Evolutionary conservation across 2,113 vertebrate species (phyloP).

Genomic region (Caranx melampygus): DNA sequence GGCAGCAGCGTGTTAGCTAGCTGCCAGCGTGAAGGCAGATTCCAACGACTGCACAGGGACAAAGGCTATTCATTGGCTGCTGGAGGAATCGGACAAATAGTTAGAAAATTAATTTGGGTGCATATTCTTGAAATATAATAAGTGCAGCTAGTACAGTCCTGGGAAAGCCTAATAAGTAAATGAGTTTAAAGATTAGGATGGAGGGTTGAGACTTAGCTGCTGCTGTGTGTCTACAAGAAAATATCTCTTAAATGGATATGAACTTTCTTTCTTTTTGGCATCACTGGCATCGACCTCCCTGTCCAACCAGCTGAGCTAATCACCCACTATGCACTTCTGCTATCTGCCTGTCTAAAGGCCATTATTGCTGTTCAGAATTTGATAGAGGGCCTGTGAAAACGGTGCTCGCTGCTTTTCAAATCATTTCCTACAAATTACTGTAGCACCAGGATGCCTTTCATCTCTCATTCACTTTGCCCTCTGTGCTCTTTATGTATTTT

Average conservation of each 20-base stretch:
- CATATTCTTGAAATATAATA: slow-evolving; percentile 5
- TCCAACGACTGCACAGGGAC: neutral
- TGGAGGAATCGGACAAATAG: slow-evolving; percentile 11
- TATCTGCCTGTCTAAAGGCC: slow-evolving; percentile 50
- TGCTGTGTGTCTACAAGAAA: slow-evolving; percentile 1
- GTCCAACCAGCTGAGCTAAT: slow-evolving; percentile 53
- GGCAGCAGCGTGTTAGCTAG: neutral
- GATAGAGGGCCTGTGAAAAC: slow-evolving; percentile 40
- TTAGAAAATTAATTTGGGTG: slow-evolving; percentile 1
- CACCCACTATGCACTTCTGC: slow-evolving; percentile 35
- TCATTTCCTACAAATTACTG: slow-evolving; percentile 62
- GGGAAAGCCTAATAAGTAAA: neutral
- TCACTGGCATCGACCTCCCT: slow-evolving; percentile 17
- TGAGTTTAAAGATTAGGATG: slow-evolving; percentile 4
- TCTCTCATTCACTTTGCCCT: slow-evolving; percentile 57
- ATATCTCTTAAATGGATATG: slow-evolving; percentile 12
- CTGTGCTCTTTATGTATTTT: slow-evolving; percentile 37
- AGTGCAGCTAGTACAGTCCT: slow-evolving; percentile 6
- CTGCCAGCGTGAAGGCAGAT: slow-evolving; percentile 1
- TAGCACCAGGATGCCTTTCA: slow-evolving; percentile 55
- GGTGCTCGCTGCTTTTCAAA: slow-evolving; percentile 52
- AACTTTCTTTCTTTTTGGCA: slow-evolving; percentile 24
- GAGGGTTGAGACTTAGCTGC: slow-evolving; percentile 4
- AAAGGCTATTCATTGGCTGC: slow-evolving; percentile 1
- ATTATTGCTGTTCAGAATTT: slow-evolving; percentile 49